phyloP scores from a whole-genome alignment of 2,888 invertebrate genomes.

The Omphaloscelis lunosa region DNA sequence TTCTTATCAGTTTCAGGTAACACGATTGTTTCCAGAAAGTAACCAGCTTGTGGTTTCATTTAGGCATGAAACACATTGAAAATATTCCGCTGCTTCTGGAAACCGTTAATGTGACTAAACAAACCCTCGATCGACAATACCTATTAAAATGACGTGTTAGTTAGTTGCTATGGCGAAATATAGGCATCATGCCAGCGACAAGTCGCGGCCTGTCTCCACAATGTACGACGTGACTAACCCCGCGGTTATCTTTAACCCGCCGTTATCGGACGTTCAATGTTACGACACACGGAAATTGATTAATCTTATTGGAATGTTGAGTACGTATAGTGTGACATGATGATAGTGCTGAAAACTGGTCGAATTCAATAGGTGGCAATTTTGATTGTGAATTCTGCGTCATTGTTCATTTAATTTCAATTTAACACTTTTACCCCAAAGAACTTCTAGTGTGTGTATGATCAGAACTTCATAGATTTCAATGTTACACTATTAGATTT shows the following conservation, averaged over 20 bases:
- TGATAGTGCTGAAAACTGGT: background rate
- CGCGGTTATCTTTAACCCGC: conserved; percentile 55
- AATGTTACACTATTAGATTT: background rate
- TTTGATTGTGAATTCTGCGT: background rate
- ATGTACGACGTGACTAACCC: conserved; percentile 36
- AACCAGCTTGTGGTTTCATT: background rate
- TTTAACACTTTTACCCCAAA: background rate
- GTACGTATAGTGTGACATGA: background rate
- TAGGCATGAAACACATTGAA: background rate
- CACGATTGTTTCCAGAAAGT: background rate
- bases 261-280: conserved; percentile 44
- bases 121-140: conserved; percentile 19
- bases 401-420: background rate
- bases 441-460: background rate
- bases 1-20: background rate
- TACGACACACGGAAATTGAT: conserved; percentile 48
- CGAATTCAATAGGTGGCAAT: background rate
- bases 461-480: background rate
- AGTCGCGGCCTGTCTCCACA: conserved; percentile 35
- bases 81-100: conserved; percentile 29
- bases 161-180: conserved; percentile 48
- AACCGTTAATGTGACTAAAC: conserved; percentile 37
- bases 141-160: conserved; percentile 38
- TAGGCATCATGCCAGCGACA: conserved; percentile 43
- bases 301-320: conserved; percentile 39